These are phyloP conservation scores for Troides helena DNA, from an alignment of 2,888 invertebrate genomes.

Conservation along the genomic window DNA sequence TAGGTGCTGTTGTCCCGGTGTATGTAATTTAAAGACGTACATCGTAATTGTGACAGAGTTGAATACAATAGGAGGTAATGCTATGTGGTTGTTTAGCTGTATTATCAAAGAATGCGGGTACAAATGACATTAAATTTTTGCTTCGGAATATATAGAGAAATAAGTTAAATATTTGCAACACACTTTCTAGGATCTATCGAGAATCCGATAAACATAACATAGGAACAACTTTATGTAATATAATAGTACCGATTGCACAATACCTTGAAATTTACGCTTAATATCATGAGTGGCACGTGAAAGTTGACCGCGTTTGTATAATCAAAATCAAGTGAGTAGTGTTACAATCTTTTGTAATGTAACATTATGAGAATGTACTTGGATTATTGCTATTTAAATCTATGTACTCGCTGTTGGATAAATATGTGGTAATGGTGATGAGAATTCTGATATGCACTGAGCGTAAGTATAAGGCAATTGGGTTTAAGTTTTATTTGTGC, in stretches of 20 bases:
- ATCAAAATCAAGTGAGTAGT: conserved; percentile 44
- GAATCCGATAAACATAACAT: neutral
- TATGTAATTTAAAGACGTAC: no score
- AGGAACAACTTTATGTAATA: conserved; percentile 15
- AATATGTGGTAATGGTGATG: conserved; percentile 19
- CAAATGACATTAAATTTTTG: no score
- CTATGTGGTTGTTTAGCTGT: no score
- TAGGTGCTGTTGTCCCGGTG: no score
- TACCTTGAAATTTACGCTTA: conserved; percentile 58
- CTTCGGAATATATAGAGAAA: no score
- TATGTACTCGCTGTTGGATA: conserved; percentile 9
- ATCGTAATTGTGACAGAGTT: no score
- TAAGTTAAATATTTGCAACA: neutral
- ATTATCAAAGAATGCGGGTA: no score
- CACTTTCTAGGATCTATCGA: neutral
- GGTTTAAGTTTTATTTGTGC: neutral
- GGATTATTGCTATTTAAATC: conserved; percentile 23
- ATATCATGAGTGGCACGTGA: conserved; percentile 44
- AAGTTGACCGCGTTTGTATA: conserved; percentile 58
- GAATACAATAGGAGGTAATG: no score
- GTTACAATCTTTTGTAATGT: conserved; percentile 49
- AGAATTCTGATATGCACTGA: neutral
- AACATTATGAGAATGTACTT: conserved; percentile 28
- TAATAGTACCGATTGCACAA: conserved; percentile 52
- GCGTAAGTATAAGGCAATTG: neutral